phyloP scores from a whole-genome alignment of 2,888 invertebrate species.

The Drosophila mayaguana region DNA sequence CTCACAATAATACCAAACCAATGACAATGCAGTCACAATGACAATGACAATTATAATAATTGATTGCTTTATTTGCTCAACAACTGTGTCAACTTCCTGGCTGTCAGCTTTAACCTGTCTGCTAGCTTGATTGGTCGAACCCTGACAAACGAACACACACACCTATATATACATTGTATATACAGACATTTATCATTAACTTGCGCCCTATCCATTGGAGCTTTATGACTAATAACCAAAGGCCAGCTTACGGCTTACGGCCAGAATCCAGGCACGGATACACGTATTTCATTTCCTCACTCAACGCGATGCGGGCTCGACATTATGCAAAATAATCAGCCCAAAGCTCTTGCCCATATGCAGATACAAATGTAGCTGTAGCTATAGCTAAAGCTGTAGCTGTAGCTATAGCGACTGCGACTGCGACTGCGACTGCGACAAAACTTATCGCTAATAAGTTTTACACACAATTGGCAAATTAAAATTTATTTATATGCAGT shows the following conservation, averaged over 20 bases:
- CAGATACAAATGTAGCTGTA: slow-evolving; percentile 26
- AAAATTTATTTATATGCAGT: slow-evolving; percentile 71
- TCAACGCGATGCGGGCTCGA: slow-evolving; percentile 29
- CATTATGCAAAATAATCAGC: slow-evolving; percentile 50
- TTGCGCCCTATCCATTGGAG: slow-evolving; percentile 58
- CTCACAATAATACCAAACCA: neutral
- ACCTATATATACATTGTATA: neutral
- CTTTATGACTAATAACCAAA: slow-evolving; percentile 73
- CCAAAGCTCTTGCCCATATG: slow-evolving; percentile 37
- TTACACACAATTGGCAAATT: slow-evolving; percentile 77
- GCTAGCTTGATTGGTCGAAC: slow-evolving; percentile 27
- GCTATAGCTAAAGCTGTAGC: neutral
- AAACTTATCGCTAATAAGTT: slow-evolving; percentile 79
- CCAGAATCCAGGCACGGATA: slow-evolving; percentile 24
- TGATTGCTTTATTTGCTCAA: slow-evolving; percentile 7
- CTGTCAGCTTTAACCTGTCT: slow-evolving; percentile 33
- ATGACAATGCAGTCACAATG: neutral
- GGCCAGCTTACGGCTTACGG: slow-evolving; percentile 49
- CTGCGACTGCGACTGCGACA: slow-evolving; percentile 37
- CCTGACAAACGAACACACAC: slow-evolving; percentile 3
- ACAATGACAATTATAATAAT: neutral
- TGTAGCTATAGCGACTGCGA: slow-evolving; percentile 21
- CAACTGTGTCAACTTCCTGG: slow-evolving; percentile 18
- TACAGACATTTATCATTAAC: slow-evolving; percentile 56
- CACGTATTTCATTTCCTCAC: slow-evolving; percentile 52